phyloP scores from a whole-genome alignment of 2,888 invertebrate genomes.

The Sphaerophoria taeniata region DNA sequence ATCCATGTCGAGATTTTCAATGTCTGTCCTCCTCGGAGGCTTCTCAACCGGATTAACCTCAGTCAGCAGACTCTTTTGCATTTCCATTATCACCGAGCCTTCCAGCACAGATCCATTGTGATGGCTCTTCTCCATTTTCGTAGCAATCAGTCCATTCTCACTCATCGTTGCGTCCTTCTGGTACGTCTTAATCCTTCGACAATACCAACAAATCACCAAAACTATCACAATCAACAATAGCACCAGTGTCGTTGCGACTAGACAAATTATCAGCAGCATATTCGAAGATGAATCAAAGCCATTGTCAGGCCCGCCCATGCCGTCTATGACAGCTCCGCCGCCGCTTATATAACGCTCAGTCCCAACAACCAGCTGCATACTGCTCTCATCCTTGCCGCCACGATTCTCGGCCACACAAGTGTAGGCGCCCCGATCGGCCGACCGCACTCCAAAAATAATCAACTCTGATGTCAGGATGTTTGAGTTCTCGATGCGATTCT shows the following conservation, averaged over 20 bases:
- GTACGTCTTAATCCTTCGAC: conserved; percentile 83
- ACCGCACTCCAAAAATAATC: conserved; percentile 86
- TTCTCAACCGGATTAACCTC: conserved; percentile 94
- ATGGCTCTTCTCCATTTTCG: conserved; percentile 84
- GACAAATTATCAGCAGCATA: conserved; percentile 81
- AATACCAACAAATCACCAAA: conserved; percentile 84
- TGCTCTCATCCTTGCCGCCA: conserved; percentile 91
- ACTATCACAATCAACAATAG: conserved; percentile 84
- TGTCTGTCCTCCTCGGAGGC: conserved; percentile 90
- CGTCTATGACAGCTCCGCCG: conserved; percentile 78
- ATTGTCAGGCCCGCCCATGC: conserved; percentile 80
- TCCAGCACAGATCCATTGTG: conserved; percentile 88
- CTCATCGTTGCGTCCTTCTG: conserved; percentile 83
- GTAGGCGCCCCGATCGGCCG: conserved; percentile 89
- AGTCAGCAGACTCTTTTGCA: conserved; percentile 92
- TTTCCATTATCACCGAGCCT: conserved; percentile 90
- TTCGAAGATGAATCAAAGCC: conserved; percentile 82
- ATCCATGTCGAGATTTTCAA: conserved; percentile 89
- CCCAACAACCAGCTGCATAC: conserved; percentile 86
- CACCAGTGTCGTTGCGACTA: conserved; percentile 85
- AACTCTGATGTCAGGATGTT: conserved; percentile 83
- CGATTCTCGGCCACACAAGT: conserved; percentile 92
- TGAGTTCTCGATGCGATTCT: conserved; percentile 75
- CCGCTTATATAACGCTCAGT: conserved; percentile 79
- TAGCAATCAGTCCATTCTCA: conserved; percentile 81